These are phyloP conservation scores for Choloepus didactylus DNA, from an alignment of 2,797 vertebrate species.

Conservation along the genomic window DNA sequence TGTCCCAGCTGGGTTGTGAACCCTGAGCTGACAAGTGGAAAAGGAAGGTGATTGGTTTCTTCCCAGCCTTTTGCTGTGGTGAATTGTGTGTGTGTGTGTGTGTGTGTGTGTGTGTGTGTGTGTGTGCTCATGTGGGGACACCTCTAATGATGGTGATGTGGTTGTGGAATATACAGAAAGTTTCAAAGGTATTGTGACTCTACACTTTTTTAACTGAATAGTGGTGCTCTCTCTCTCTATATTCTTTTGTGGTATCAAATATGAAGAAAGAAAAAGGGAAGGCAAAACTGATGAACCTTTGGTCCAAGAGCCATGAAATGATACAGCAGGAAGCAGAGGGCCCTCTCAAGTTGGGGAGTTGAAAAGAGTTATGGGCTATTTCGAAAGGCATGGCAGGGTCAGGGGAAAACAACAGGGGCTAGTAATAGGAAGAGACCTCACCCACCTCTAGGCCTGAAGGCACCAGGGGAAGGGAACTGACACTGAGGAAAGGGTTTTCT, in stretches of 20 bases:
- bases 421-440: not conserved
- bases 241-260: not conserved
- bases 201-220: not conserved
- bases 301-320: not conserved
- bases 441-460: not conserved
- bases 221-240: not conserved
- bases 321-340: not conserved
- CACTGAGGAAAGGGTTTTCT: not conserved
- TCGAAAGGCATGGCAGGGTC: not conserved
- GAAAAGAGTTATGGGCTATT: not conserved
- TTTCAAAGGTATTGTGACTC: not conserved
- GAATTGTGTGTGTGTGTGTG: not conserved
- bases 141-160: not conserved
- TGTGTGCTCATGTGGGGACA: not conserved
- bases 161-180: not conserved
- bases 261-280: not conserved
- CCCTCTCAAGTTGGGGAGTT: accelerated
- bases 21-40: not conserved
- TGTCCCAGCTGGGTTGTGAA: not conserved
- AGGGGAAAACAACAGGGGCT: not conserved
- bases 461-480: not conserved
- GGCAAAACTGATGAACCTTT: not conserved
- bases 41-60: not conserved
- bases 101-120: not conserved
- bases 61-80: not conserved